Base-by-base conservation (phyloP, 1,140 invertebrate genomes). In the Oscheius sp. region DNA sequence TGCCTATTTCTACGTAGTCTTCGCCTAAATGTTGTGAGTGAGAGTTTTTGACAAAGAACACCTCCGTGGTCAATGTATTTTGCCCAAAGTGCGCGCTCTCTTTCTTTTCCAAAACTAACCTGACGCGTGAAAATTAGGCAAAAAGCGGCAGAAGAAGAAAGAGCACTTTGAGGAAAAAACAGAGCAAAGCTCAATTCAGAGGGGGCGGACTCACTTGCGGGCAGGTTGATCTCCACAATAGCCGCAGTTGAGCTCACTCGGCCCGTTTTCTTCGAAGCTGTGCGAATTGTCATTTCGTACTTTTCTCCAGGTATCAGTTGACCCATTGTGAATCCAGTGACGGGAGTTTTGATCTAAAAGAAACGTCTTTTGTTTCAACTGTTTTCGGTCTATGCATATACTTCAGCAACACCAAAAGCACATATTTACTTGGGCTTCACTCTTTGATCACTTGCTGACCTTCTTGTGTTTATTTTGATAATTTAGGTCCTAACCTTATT, bases 1-100 rank as follows among this genome's bases (percentile, higher is more conserved):
- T 83, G 32, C 82, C 82, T 26, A 83, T 82, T 46, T 83, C 82
- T 23, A 83, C 80, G 58, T 76, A 81, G 36, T 84, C 82, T 38
- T 79, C 76, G 23, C 79, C 71, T 77, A 32, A 26, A 70, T 26
- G 15, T 31, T 34, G 29, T 7, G 0, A n/a, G n/a, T n/a, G n/a
- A n/a, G n/a, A n/a, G n/a, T n/a, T n/a, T n/a, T n/a, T n/a, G n/a
- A n/a, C n/a, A n/a, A n/a, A n/a, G n/a, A n/a, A n/a, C n/a, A n/a
- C n/a, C n/a, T n/a, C n/a, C n/a, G n/a, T n/a, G n/a, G n/a, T 63
- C 31, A 35, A 34, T n/a, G n/a, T n/a, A n/a, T n/a, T n/a, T n/a
- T n/a, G n/a, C n/a, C n/a, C n/a, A n/a, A n/a, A n/a, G n/a, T n/a
- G n/a, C n/a, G n/a, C n/a, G n/a, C n/a, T n/a, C n/a, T n/a, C n/a